These are phyloP conservation scores for Agelas oroides DNA, from an alignment of 37 sponge, comb jelly and placozoan genomes.

Conservation along the genomic window DNA sequence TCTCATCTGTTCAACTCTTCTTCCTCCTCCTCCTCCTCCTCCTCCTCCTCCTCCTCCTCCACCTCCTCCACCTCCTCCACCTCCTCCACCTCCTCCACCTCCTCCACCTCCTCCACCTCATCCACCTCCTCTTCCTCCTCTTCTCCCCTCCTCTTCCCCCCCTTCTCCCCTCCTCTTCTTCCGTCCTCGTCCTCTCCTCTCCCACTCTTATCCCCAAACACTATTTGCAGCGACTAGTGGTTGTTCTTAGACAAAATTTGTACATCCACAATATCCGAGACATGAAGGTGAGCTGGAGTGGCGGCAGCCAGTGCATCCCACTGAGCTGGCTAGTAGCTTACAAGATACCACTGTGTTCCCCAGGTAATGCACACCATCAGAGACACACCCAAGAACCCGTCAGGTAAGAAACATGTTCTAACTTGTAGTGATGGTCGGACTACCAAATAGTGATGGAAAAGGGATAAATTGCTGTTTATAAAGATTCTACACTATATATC, in stretches of 20 bases:
- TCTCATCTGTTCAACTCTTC: too few species aligned
- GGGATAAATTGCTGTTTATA: too few species aligned
- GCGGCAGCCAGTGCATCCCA: background rate
- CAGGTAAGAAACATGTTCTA: constrained; percentile 55
- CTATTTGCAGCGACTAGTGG: constrained; percentile 78
- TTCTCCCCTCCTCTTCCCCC: background rate
- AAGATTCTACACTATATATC: too few species aligned
- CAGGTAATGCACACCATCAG: constrained; percentile 97
- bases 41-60: too few species aligned
- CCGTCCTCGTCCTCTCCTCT: background rate
- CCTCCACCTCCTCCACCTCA: too few species aligned
- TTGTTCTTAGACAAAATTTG: constrained; percentile 87
- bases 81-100: too few species aligned
- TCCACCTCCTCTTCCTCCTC: background rate
- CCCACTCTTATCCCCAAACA: background rate
- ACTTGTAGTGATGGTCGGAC: too few species aligned
- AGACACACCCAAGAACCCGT: constrained; percentile 96
- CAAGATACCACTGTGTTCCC: background rate
- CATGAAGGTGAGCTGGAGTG: constrained; percentile 90
- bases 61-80: too few species aligned
- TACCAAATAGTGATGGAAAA: too few species aligned
- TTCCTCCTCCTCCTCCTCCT: too few species aligned
- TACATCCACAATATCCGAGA: constrained; percentile 99
- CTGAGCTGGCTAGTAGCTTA: background rate
- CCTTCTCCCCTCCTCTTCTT: constrained; percentile 4